Evolutionary conservation across 1,140 invertebrate genomes (phyloP).

Genomic region (Carposina sasakii): DNA sequence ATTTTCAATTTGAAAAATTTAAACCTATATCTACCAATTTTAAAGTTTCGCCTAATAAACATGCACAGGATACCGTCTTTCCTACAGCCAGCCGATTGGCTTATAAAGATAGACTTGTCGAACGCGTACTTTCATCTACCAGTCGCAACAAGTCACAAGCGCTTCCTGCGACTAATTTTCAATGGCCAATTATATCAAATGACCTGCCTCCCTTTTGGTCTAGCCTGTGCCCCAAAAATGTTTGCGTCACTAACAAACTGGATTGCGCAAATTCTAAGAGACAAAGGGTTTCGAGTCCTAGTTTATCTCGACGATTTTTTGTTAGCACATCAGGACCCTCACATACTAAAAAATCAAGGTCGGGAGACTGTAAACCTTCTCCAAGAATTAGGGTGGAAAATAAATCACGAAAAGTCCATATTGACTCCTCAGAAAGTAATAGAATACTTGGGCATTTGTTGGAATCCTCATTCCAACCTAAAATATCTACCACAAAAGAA

Average conservation of each 20-base stretch:
- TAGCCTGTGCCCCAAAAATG: not conserved
- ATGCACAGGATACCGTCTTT: constrained; percentile 29
- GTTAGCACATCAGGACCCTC: not conserved
- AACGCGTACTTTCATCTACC: constrained; percentile 47
- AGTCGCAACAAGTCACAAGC: constrained; percentile 15
- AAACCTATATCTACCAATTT: constrained; percentile 24
- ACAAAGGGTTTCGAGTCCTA: not conserved
- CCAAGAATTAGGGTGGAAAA: constrained; percentile 10
- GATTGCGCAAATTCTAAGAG: not conserved
- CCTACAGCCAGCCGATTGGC: constrained; percentile 19
- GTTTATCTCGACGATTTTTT: constrained; percentile 2
- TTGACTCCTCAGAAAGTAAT: not conserved
- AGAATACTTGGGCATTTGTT: not conserved
- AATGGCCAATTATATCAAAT: not conserved
- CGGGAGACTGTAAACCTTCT: not conserved
- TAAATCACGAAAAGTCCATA: constrained; percentile 7
- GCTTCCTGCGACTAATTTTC: constrained; percentile 17
- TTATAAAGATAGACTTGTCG: constrained; percentile 1
- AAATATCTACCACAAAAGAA: constrained; percentile 1
- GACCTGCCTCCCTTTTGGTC: constrained; percentile 3
- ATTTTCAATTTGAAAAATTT: constrained; percentile 34
- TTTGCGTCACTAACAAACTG: constrained; percentile 2
- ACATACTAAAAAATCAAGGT: not conserved
- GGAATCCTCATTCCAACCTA: not conserved
- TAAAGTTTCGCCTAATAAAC: constrained; percentile 30